Base-by-base conservation (phyloP, 2,888 invertebrate species). In the Orthonychiurus folsomi region DNA sequence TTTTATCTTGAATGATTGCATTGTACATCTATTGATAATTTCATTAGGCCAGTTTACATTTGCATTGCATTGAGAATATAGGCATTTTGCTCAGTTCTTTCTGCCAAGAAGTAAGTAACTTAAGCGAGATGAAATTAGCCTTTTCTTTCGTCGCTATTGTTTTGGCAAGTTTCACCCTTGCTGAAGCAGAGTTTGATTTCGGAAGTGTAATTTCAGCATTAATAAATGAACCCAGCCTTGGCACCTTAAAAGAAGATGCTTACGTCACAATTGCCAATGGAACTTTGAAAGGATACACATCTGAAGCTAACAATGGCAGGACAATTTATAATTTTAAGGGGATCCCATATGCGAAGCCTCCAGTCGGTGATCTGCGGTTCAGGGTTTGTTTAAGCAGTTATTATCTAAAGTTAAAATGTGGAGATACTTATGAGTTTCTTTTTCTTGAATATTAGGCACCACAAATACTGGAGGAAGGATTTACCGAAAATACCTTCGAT, bases 331-430 rank as follows among this genome's bases (percentile, higher is more conserved):
- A 28, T 15, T 63, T 28, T 56, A 56, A 50, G 52, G 25, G 50
- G n/a, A 63, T 63, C 26, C 63, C 63, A 15, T 63, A 55, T 55
- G 63, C 59, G 1, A 59, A 63, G 37, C 60, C 63, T 3, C 63
- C 63, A 25, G 56, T 63, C 5, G 59, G 59, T 52, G 24, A 50
- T 15, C 53, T 62, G 5, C 27, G 62, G 2, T 56, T 61, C 27
- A 56, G 56, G 61, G 61, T 61, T 20, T 15, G 27, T 56, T 23
- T 25, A n/a, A 20, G n/a, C 20, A 52, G 21, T 23, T 20, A 55
- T 3, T 52, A 5, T 21, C 52, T 5, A 21, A 52, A n/a, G 3
- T 21, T 23, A 12, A n/a, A 52, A 52, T n/a, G n/a, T n/a, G 52
- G n/a, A 52, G n/a, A 52, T 23, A 52, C 5, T 52, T 52, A 9